phyloP scores from a whole-genome alignment of 2,888 invertebrate genomes.

The Gortyna flavago region DNA sequence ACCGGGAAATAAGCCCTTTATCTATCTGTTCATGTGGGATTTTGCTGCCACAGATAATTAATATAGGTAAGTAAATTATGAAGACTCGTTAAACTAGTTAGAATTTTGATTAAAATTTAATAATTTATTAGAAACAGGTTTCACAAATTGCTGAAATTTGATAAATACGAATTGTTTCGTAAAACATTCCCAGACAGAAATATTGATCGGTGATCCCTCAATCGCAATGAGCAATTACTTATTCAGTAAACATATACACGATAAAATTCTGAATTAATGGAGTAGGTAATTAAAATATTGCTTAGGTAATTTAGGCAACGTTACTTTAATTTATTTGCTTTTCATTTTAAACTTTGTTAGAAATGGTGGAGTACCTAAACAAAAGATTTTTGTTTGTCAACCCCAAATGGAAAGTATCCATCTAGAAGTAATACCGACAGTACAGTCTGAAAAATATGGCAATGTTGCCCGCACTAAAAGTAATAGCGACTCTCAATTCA shows the following conservation, averaged over 20 bases:
- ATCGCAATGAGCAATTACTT: constrained; percentile 7
- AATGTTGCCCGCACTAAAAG: constrained; percentile 17
- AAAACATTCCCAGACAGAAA: constrained; percentile 28
- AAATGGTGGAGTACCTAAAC: constrained; percentile 36
- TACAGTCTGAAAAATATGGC: constrained; percentile 10
- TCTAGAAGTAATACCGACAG: constrained; percentile 2
- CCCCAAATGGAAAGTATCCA: constrained; percentile 11
- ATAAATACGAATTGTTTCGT: constrained; percentile 18
- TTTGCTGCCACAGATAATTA: constrained; percentile 12
- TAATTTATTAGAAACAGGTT: constrained; percentile 20
- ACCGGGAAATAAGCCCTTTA: not conserved
- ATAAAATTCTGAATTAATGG: constrained; percentile 15
- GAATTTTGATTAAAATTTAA: not conserved
- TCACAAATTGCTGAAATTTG: constrained; percentile 3
- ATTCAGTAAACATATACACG: not conserved
- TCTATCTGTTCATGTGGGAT: not conserved
- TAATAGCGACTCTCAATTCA: constrained; percentile 34
- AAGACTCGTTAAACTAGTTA: constrained; percentile 15
- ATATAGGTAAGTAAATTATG: not conserved
- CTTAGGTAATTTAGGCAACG: not conserved
- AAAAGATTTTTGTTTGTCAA: constrained; percentile 16
- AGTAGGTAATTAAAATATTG: constrained; percentile 18
- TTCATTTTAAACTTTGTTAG: constrained; percentile 15
- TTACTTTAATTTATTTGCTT: constrained; percentile 18
- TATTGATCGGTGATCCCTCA: constrained; percentile 15